These are phyloP conservation scores for Sanderia malayensis DNA, from an alignment of 30 jellyfish, hydroid and myxozoan genomes.

Conservation along the genomic window DNA sequence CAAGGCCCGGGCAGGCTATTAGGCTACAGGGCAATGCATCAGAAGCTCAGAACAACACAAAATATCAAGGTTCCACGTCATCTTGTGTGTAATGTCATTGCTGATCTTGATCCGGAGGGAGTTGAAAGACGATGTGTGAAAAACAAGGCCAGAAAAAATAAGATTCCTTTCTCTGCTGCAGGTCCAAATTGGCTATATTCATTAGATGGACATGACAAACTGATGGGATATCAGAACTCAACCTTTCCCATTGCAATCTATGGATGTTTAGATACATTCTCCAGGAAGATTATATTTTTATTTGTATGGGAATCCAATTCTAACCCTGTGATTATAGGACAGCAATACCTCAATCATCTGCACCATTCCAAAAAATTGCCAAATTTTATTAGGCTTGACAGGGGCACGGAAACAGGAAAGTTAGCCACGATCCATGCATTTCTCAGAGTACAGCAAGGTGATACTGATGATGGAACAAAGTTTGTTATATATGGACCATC, in stretches of 20 bases:
- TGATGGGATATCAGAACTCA: not conserved
- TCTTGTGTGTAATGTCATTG: conserved; percentile 8
- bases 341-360: not conserved
- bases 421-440: conserved; percentile 13
- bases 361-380: not conserved
- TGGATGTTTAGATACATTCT: conserved; percentile 5
- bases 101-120: not conserved
- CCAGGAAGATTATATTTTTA: not conserved
- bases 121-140: not conserved
- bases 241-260: conserved; percentile 18
- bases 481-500: conserved; percentile 8
- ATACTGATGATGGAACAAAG: not conserved
- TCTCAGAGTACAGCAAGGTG: not conserved
- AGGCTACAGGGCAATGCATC: conserved; percentile 44
- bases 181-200: not conserved
- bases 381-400: not conserved
- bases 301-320: conserved; percentile 2
- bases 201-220: conserved; percentile 1
- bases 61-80: conserved; percentile 17
- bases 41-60: conserved; percentile 8
- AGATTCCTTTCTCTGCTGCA: not conserved
- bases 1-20: conserved; percentile 36
- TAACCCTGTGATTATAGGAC: conserved; percentile 5
- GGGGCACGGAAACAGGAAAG: too few species aligned
- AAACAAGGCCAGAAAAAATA: not conserved